Evolutionary conservation across 2,797 vertebrate genomes (phyloP).

Genomic region (Carcharodon carcharias): DNA sequence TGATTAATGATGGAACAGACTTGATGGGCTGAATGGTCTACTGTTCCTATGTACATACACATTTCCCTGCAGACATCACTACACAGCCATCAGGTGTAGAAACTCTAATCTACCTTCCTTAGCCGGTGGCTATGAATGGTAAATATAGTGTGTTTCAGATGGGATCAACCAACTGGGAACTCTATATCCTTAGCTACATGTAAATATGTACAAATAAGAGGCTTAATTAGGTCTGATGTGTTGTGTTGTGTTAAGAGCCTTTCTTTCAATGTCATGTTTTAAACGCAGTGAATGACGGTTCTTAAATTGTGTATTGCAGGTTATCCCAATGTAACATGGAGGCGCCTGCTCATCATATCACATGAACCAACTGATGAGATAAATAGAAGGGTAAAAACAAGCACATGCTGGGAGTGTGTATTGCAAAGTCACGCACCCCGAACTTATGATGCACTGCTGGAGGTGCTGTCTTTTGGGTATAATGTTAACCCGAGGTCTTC

Average conservation of each 20-base stretch:
- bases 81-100: neutral
- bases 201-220: neutral
- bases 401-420: neutral
- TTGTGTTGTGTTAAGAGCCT: neutral
- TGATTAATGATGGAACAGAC: neutral
- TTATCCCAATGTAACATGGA: neutral
- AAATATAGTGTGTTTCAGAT: neutral
- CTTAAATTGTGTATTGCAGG: neutral
- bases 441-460: neutral
- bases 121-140: neutral
- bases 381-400: neutral
- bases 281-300: neutral
- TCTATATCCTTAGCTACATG: neutral
- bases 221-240: neutral
- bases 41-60: neutral
- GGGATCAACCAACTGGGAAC: neutral
- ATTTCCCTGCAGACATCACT: neutral
- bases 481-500: neutral
- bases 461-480: neutral
- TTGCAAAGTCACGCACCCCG: neutral
- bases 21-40: neutral
- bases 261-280: neutral
- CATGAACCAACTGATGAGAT: neutral
- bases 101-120: neutral
- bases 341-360: neutral